Conservation (phyloP, 1,140 invertebrate genomes). For the Papilio aristodemus region DNA sequence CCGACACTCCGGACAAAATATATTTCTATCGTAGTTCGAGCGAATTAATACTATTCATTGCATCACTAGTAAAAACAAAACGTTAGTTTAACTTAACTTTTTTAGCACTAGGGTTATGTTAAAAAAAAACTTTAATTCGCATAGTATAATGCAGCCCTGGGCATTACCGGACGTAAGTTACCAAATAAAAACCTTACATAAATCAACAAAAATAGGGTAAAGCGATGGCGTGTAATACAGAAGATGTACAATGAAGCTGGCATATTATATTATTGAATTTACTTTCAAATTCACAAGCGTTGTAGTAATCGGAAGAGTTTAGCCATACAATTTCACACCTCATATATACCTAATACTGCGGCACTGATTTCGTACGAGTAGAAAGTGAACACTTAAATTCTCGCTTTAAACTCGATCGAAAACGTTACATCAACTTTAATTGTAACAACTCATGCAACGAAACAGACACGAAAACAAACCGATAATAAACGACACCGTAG, state of each 20-base stretch:
- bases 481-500: conserved; percentile 33
- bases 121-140: neutral
- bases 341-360: conserved; percentile 11
- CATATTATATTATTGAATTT: neutral
- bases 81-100: neutral
- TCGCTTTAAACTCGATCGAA: conserved; percentile 27
- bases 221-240: neutral
- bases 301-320: conserved; percentile 16
- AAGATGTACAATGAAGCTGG: neutral
- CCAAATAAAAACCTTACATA: neutral
- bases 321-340: conserved; percentile 23
- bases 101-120: no score
- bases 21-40: neutral
- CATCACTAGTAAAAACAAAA: neutral
- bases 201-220: neutral
- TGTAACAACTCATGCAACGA: conserved; percentile 38
- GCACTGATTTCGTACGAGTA: conserved; percentile 36
- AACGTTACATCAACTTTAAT: conserved; percentile 44
- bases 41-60: neutral
- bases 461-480: conserved; percentile 41
- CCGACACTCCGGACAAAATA: conserved; percentile 7
- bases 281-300: neutral
- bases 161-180: neutral
- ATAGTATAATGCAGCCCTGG: no score
- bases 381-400: conserved; percentile 40